Conservation (phyloP, 2,888 invertebrate genomes). For the Dasysyrphus tricinctus region DNA sequence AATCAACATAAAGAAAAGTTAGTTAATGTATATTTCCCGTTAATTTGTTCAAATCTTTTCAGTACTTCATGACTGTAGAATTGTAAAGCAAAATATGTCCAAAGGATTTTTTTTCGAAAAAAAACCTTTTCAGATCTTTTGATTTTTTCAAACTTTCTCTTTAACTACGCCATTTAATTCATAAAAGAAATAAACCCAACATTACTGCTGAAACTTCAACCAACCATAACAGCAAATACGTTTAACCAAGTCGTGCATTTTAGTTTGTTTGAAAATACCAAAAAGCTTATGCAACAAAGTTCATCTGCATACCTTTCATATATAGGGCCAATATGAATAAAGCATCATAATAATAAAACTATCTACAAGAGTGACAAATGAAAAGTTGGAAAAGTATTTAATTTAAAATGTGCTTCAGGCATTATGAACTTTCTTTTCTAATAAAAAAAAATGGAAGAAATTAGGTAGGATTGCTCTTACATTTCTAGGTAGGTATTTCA, state of each 20-base stretch:
- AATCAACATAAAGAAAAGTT: too few species aligned
- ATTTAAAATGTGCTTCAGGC: conserved; percentile 1
- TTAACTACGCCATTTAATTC: too few species aligned
- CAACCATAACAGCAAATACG: neutral
- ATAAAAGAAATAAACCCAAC: too few species aligned
- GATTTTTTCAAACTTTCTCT: too few species aligned
- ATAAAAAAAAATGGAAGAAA: neutral
- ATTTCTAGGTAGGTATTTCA: neutral
- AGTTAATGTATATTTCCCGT: too few species aligned
- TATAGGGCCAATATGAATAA: conserved; percentile 1
- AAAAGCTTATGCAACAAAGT: neutral
- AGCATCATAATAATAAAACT: neutral
- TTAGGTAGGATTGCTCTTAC: neutral
- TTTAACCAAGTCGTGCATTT: neutral
- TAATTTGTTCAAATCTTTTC: too few species aligned
- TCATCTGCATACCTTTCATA: neutral
- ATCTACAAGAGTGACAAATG: conserved; percentile 9
- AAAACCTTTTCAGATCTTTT: too few species aligned
- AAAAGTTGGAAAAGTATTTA: conserved; percentile 17
- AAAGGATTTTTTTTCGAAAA: too few species aligned
- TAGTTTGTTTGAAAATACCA: neutral
- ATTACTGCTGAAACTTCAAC: too few species aligned
- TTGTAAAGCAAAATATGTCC: too few species aligned
- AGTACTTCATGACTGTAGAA: too few species aligned
- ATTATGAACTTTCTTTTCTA: neutral